Evolutionary conservation across 2,888 invertebrate genomes (phyloP), one percentile per base, ranked within the genome.

Genomic region (Nomada hirtipes): DNA sequence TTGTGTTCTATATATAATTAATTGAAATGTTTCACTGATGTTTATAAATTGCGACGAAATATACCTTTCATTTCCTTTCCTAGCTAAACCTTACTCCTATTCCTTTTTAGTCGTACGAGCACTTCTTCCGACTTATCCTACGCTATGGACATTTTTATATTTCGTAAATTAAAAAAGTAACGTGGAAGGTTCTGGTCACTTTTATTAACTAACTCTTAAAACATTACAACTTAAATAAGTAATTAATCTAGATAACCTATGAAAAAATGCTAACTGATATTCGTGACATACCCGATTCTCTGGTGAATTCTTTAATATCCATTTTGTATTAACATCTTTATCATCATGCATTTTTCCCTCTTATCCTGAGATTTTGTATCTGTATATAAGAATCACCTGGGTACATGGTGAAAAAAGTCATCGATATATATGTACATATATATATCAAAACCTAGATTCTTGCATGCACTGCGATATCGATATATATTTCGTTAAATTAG

Each of bases 171-270:
- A 91, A 91, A 89, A 36, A 89, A 91, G 82, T 89, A 87, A 89
- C 85, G 83, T 91, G 90, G 90, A 92, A 92, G 91, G 90, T 92
- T 91, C 89, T 93, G 89, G 91, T 92, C 91, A 91, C 88, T 89
- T 92, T 93, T 93, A 93, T 93, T 91, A 91, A 89, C 92, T 93
- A 93, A 88, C 90, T 91, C 91, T 92, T 92, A 91, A 89, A 89
- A 90, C 89, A 92, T 90, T 92, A 93, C 93, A 93, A 92, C 91
- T 93, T 92, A 92, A 91, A 73, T 87, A 84, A 87, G 89, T 88
- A 72, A 79, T 86, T 89, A 91, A 88, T 88, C 92, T 91, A 92
- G 78, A 84, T 89, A 91, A 90, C 91, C 91, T 92, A 92, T 86
- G 88, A 91, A 91, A 91, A 91, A 92, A 90, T 88, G 87, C 80